phyloP scores from a whole-genome alignment of 2,113 vertebrate species.

The Furnarius figulus region DNA sequence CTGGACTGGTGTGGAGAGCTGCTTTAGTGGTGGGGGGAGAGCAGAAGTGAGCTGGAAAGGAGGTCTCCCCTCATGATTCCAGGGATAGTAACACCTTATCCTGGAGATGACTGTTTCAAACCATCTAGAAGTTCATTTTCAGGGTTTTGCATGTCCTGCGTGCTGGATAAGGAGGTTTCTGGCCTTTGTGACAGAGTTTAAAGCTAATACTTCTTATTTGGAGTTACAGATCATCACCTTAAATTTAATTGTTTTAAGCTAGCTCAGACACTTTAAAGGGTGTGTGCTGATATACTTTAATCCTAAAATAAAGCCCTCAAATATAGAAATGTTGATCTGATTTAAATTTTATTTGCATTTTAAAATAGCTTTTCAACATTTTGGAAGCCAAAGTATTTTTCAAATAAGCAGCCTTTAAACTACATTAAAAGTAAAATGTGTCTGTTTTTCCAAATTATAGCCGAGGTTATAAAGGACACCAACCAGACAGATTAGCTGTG shows the following conservation, averaged over 20 bases:
- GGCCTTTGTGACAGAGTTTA: not conserved
- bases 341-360: conserved; percentile 9
- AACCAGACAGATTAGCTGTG: not conserved
- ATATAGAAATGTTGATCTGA: not conserved
- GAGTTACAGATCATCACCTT: not conserved
- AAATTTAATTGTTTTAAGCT: not conserved
- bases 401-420: not conserved
- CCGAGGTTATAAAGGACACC: not conserved
- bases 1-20: not conserved
- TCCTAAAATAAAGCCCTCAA: not conserved
- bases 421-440: not conserved
- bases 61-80: not conserved
- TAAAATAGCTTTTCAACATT: not conserved
- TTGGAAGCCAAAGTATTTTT: conserved; percentile 17
- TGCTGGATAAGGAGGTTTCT: not conserved
- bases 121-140: not conserved
- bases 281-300: not conserved
- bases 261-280: not conserved
- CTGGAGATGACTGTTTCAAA: fast-evolving
- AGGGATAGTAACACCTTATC: not conserved
- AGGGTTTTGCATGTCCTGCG: not conserved
- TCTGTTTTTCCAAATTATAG: not conserved
- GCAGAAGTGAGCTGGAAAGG: not conserved
- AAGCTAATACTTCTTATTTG: not conserved
- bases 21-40: not conserved